Conservation (phyloP, 2,888 invertebrate species). For the Sclerodermus sp. region DNA sequence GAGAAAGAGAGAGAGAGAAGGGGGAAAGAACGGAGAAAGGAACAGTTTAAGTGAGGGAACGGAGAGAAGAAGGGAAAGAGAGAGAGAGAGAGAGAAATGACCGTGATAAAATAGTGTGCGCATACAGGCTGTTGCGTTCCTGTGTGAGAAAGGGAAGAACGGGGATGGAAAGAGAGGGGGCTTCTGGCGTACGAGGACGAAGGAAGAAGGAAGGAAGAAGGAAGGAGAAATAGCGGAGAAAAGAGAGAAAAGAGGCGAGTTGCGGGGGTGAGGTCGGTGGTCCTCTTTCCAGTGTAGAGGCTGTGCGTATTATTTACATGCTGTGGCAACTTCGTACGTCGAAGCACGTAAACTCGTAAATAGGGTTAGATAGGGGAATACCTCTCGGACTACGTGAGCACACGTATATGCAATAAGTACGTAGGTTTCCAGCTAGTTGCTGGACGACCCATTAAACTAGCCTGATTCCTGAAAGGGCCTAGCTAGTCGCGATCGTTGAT, state of each 20-base stretch:
- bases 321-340: conserved; percentile 33
- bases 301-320: conserved; percentile 41
- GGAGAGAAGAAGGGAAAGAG: conserved; percentile 15
- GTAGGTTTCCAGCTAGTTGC: no score
- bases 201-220: background rate
- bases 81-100: background rate
- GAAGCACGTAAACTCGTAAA: conserved; percentile 29
- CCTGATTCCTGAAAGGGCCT: conserved; percentile 28
- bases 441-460: conserved; percentile 22
- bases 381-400: background rate
- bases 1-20: background rate
- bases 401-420: background rate
- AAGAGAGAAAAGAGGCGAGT: background rate
- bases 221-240: conserved; percentile 10
- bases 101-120: no score
- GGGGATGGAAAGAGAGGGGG: conserved; percentile 10
- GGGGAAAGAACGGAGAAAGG: background rate
- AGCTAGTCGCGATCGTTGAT: no score
- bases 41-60: conserved; percentile 7
- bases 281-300: conserved; percentile 13
- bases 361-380: conserved; percentile 16
- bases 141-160: conserved; percentile 5
- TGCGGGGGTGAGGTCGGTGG: conserved; percentile 6
- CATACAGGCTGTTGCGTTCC: no score
- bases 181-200: background rate